Evolutionary conservation across 2,888 invertebrate genomes (phyloP).

Genomic region (Tanytarsus gracilentus): DNA sequence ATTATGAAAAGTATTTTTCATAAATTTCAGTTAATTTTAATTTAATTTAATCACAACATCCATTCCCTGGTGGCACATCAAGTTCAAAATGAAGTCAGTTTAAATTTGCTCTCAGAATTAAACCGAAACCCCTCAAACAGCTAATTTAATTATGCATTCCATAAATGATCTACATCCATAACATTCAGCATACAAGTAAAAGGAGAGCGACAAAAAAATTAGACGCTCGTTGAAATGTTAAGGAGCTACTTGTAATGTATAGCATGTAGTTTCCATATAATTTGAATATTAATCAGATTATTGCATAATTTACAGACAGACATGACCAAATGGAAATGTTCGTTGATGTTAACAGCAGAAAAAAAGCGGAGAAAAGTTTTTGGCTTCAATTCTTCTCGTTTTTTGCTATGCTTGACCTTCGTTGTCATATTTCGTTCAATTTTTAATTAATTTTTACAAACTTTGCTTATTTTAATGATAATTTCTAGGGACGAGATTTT

Average conservation of each 20-base stretch:
- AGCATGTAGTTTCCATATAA: constrained; percentile 25
- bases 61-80: too few relatives aligned
- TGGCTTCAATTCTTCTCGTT: too few relatives aligned
- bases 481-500: too few relatives aligned
- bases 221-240: background rate
- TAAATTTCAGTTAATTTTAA: too few relatives aligned
- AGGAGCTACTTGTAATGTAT: constrained; percentile 21
- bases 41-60: too few relatives aligned
- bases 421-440: background rate
- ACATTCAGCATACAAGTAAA: background rate
- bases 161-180: background rate
- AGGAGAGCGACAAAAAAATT: background rate
- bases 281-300: constrained; percentile 28
- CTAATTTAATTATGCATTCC: constrained; percentile 26
- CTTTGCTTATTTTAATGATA: background rate
- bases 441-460: constrained; percentile 3
- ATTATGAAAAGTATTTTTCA: too few relatives aligned
- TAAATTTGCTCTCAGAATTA: too few relatives aligned
- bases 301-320: constrained; percentile 22
- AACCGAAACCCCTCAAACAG: too few relatives aligned
- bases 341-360: constrained; percentile 4
- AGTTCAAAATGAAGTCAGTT: too few relatives aligned
- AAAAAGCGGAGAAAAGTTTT: too few relatives aligned
- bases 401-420: constrained; percentile 5
- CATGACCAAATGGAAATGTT: constrained; percentile 9